Evolutionary conservation across 1,140 invertebrate species (phyloP), one percentile per base, ranked within the genome.

Genomic region (Pararge aegeria): DNA sequence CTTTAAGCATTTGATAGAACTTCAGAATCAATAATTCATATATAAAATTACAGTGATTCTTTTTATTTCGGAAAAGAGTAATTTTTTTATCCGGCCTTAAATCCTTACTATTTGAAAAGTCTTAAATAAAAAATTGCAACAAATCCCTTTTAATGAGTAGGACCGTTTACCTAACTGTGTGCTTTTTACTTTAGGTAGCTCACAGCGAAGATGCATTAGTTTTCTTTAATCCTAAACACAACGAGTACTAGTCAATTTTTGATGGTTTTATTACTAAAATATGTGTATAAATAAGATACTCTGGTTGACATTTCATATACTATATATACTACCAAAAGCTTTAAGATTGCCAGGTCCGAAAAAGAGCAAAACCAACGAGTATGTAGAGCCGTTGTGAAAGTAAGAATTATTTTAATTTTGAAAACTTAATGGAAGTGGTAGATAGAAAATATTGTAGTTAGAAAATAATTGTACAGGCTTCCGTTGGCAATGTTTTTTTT

Each of bases 401-500:
- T 82, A 81, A 75, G 74, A 68, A 64, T 18, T 58, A 42, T 64
- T 50, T 64, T 55, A 68, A 56, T 58, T 46, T 54, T 56, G 55
- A 66, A 66, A 46, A 24, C 7, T 49, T 66, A 24, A 50, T 52
- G 42, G 57, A 67, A 61, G 53, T 71, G 58, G 82, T 83, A 86
- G 83, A 63, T 79, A 78, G 71, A 59, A 15, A 71, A 57, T 37
- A n/a, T n/a, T n/a, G 75, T 85, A 82, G 79, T 75, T 82, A 73
- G 75, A 60, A 19, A 61, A 68, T 40, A 30, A 60, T 12, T 74
- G 63, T 70, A 75, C 73, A 77, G 62, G 78, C 78, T 83, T 82
- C 73, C 80, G 82, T 88, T 88, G 85, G 80, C 69, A 70, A 80
- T 78, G 84, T 85, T 73, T 80, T 88, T 87, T 88, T 87, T 87